These are phyloP conservation scores for Nasonia longicornis DNA, from an alignment of 1,140 invertebrate species.

Conservation along the genomic window DNA sequence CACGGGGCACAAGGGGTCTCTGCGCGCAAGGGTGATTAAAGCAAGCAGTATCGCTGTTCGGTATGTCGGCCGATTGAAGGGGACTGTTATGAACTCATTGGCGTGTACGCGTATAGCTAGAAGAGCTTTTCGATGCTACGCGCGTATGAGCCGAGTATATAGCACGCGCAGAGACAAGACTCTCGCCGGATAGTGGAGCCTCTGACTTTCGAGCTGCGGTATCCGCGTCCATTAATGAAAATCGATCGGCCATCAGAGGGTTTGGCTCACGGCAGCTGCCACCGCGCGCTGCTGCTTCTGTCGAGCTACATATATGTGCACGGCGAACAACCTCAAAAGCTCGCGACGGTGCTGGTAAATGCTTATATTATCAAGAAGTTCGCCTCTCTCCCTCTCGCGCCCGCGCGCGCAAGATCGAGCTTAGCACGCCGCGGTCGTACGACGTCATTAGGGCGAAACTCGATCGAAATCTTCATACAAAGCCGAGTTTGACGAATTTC, in stretches of 20 bases:
- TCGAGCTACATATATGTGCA: not conserved
- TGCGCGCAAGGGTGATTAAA: not conserved
- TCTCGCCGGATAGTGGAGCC: constrained; percentile 22
- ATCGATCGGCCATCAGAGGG: constrained; percentile 57
- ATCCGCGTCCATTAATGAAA: constrained; percentile 59
- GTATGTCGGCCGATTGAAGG: not conserved
- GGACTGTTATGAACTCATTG: not conserved
- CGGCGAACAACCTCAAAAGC: not conserved
- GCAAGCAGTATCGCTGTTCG: not conserved
- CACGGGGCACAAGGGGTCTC: no score
- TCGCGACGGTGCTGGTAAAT: not conserved
- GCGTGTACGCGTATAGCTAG: no score
- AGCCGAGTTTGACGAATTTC: not conserved
- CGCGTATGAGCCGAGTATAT: not conserved
- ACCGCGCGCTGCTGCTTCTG: not conserved
- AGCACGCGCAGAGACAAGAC: not conserved
- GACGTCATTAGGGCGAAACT: not conserved
- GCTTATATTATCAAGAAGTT: constrained; percentile 8
- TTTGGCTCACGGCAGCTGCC: not conserved
- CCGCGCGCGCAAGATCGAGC: not conserved
- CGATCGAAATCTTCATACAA: not conserved
- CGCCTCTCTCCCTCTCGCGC: not conserved
- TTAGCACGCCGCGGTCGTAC: not conserved
- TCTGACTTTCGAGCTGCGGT: constrained; percentile 52
- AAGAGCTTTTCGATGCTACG: not conserved